These are phyloP conservation scores for Oreamnos americanus DNA, from an alignment of 2,113 vertebrate genomes.

Conservation along the genomic window DNA sequence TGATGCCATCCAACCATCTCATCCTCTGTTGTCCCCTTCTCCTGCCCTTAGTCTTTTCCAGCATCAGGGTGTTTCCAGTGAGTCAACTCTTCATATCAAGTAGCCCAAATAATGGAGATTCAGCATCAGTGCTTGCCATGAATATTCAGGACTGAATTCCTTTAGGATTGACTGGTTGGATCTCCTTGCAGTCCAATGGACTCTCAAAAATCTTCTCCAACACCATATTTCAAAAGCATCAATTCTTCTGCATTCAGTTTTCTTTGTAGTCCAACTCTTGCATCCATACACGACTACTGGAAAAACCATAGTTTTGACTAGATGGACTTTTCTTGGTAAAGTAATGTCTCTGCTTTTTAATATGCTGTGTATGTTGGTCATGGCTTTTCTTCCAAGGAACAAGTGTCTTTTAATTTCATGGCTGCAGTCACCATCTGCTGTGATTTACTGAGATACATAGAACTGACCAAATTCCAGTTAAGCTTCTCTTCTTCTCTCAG, in stretches of 20 bases:
- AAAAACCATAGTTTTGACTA: neutral
- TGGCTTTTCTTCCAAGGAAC: neutral
- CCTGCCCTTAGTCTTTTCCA: neutral
- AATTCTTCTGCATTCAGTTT: neutral
- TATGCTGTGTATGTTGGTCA: neutral
- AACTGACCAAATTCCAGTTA: neutral
- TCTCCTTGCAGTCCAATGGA: neutral
- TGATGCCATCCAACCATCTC: neutral
- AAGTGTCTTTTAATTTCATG: neutral
- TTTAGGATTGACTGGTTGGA: neutral
- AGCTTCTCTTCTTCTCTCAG: neutral
- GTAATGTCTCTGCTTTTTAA: neutral
- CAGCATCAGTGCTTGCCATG: neutral
- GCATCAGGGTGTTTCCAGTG: neutral
- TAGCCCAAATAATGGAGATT: neutral
- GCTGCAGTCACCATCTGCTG: neutral
- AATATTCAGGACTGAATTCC: neutral
- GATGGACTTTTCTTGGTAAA: neutral
- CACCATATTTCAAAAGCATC: neutral
- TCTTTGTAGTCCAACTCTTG: neutral
- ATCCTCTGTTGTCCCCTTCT: neutral
- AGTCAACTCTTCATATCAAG: neutral
- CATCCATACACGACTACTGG: neutral
- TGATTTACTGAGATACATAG: neutral
- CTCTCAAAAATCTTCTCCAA: neutral